Evolutionary conservation across 2,888 invertebrate genomes (phyloP), one percentile per base, ranked within the genome.

Genomic region (Eupithecia subfuscata): DNA sequence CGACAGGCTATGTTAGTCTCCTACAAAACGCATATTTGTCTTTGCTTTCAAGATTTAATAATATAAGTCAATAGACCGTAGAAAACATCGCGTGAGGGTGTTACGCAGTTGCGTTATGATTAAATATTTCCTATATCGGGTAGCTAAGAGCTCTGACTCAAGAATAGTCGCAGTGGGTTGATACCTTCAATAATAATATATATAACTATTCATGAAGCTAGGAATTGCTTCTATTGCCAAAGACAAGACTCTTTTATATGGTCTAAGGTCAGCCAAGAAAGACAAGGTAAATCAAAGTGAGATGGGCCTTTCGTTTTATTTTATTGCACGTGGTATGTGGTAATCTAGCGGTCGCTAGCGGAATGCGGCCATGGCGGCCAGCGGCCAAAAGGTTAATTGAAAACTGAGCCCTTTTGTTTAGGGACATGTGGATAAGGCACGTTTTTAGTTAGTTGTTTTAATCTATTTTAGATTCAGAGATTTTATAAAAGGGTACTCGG

Each of bases 321-420:
- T 56, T 12, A 60, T 60, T 2, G 12, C 22, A 25, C 25, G 56
- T 71, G 71, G 70, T 76, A 77, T 77, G 72, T 73, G 45, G 73
- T 77, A 78, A 81, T 79, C 7, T 37, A 37, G 37, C 37, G 63
- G 71, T 56, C 60, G 22, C 25, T 14, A 12, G 60, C 6, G 60
- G 60, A 60, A 60, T 60, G 60, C 25, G 60, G 12, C 60, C 60
- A 25, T 22, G 60, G 12, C 60, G 25, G 60, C 60, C 60, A 25
- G 25, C 25, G 60, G 60, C 60, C 69, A 48, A 75, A 78, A 78
- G 79, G 80, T 79, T 79, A 81, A 80, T 77, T 78, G 77, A 75
- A 80, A 80, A 76, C 71, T 73, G 69, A 68, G 45, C 74, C 80
- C 75, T 79, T 78, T 79, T 76, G 70, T 75, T 71, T 75, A 68